Percentiles rank a stretch among this genome's conserved stretches.
Evolutionary conservation across 2,113 vertebrate genomes (phyloP).

Genomic region (Anolis sagrei): DNA sequence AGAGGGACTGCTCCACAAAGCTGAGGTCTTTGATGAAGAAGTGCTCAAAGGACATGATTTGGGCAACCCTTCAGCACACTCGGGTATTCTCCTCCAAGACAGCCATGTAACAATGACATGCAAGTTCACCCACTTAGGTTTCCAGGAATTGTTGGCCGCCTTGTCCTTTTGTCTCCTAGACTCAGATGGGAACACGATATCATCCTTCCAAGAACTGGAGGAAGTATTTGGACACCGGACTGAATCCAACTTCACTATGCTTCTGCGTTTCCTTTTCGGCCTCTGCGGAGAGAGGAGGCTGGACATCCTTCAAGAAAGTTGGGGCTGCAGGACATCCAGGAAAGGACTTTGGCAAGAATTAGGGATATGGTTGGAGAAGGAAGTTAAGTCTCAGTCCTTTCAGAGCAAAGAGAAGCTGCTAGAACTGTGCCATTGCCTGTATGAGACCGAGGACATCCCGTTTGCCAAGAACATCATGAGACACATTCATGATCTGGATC

Average conservation of each 20-base stretch:
- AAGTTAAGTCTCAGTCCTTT: neutral
- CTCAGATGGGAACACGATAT: neutral
- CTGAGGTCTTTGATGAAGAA: slow-evolving; percentile 10
- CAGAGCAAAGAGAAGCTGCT: neutral
- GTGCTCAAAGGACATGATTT: neutral
- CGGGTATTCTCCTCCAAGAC: slow-evolving; percentile 4
- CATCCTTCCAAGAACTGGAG: neutral
- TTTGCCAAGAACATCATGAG: slow-evolving; percentile 4
- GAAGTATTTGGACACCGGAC: neutral
- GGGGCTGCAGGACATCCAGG: neutral
- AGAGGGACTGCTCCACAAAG: neutral
- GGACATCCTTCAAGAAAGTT: neutral
- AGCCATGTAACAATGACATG: neutral
- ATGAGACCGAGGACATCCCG: slow-evolving; percentile 9
- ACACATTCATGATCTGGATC: neutral
- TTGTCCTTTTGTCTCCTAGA: slow-evolving; percentile 13
- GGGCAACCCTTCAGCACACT: slow-evolving; percentile 11
- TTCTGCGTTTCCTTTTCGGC: slow-evolving; percentile 37
- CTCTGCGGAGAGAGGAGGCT: neutral
- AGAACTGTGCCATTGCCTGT: slow-evolving; percentile 27
- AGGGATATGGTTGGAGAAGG: neutral
- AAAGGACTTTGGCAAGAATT: neutral
- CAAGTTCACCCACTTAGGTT: slow-evolving; percentile 47
- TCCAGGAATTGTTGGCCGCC: slow-evolving; percentile 59
- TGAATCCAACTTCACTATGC: neutral